Conservation (phyloP, 2,797 vertebrate genomes). For the Ptychadena robeensis region DNA sequence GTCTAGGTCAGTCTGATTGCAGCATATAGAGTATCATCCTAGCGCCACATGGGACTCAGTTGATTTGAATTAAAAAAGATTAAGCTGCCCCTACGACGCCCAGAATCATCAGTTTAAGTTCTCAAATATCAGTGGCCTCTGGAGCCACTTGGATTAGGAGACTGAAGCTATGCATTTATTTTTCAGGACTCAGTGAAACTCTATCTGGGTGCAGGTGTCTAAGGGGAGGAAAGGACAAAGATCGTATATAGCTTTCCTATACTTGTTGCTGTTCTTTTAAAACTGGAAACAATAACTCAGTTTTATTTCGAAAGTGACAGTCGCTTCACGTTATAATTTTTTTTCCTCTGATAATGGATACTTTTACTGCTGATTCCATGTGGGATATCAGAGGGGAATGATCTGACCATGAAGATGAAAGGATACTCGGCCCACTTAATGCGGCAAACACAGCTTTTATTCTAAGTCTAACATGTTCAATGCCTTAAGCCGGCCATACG, state of each 20-base stretch:
- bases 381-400: slow-evolving; percentile 52
- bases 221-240: slow-evolving; percentile 76
- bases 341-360: slow-evolving; percentile 74
- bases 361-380: slow-evolving; percentile 80
- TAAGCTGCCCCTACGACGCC: slow-evolving; percentile 86
- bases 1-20: slow-evolving; percentile 99
- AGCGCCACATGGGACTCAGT: slow-evolving; percentile 88
- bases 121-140: slow-evolving; percentile 96
- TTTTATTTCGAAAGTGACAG: slow-evolving; percentile 87
- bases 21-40: slow-evolving; percentile 99
- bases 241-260: slow-evolving; percentile 76
- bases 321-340: slow-evolving; percentile 70
- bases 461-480: too few relatives aligned
- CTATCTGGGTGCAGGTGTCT: slow-evolving; percentile 98
- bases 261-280: slow-evolving; percentile 85
- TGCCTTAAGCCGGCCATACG: too few relatives aligned
- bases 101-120: slow-evolving; percentile 88
- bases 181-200: slow-evolving; percentile 95
- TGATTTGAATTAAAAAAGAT: slow-evolving; percentile 97
- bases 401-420: neutral
- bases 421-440: neutral
- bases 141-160: slow-evolving; percentile 99
- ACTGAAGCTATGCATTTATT: slow-evolving; percentile 97
- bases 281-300: slow-evolving; percentile 89
- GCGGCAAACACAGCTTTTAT: neutral